phyloP scores from a whole-genome alignment of 2,888 invertebrate species.

The Rhopalosiphum nymphaeae region DNA sequence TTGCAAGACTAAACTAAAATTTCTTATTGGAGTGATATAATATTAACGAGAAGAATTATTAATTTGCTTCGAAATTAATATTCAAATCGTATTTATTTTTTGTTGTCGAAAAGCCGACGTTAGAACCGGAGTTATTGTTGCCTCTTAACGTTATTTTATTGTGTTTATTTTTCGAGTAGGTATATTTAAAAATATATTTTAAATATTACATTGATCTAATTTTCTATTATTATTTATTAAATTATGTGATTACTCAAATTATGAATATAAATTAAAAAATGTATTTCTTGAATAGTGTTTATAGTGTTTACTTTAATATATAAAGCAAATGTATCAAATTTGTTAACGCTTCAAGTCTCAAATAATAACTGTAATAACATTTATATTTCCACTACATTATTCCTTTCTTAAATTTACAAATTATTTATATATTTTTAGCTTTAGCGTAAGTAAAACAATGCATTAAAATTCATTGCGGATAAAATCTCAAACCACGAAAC shows the following conservation, averaged over 20 bases:
- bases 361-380: conserved; percentile 10
- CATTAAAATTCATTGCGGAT: background rate
- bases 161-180: background rate
- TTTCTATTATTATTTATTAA: background rate
- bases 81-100: background rate
- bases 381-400: conserved; percentile 15
- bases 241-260: background rate
- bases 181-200: background rate
- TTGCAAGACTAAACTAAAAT: background rate
- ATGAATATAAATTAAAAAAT: background rate
- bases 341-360: background rate
- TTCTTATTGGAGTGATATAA: background rate
- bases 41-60: background rate
- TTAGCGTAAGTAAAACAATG: background rate
- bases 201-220: background rate
- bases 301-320: background rate
- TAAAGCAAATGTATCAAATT: background rate
- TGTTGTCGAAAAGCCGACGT: background rate
- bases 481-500: background rate
- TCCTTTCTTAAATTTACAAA: background rate
- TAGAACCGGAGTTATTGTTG: background rate
- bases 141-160: background rate
- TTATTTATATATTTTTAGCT: conserved; percentile 18
- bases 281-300: background rate
- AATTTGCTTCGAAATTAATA: background rate